Base-by-base conservation (phyloP, 2,797 vertebrate species). In the Crocodylus rhombifer region DNA sequence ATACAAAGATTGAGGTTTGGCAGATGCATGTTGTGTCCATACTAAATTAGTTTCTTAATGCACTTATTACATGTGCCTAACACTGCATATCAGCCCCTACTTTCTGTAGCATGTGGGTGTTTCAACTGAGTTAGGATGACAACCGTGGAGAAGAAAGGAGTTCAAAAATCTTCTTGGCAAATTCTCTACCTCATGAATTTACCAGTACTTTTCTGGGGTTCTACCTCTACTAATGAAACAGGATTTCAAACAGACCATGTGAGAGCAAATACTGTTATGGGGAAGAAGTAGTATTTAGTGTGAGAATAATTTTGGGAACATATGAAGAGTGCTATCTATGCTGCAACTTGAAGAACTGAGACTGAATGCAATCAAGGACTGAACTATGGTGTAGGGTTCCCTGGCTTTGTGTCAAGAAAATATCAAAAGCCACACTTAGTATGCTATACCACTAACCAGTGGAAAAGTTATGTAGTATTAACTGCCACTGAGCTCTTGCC, bases 331-430 rank as follows among this genome's bases (percentile, higher is more conserved):
- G 13, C 62, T 88, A 55, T 74, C 89, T 79, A 51, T 94, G 93
- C 75, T 61, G 71, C 94, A 93, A 92, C 62, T 56, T 0, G 0
- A 71, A 55, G 65, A 91, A 58, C 86, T 55, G 51, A 16, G 42
- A 14, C 25, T 56, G 42, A 55, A 51, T 28, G 25, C 61, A 74
- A 16, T 55, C 71, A 55, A 21, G 77, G 61, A 69, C 83, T 0
- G 0, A 63, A 84, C 15, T 11, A 69, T 87, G 93, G 80, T 89
- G 60, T 82, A 89, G 65, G 77, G 75, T 83, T 95, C 90, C 89
- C 93, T 96, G 95, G 96, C 94, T 81, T 84, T 65, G 77, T 71
- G 60, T 88, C 96, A 96, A 96, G 61, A 30, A 80, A 95, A 96
- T 5, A 76, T 92, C 92, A 84, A 94, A 56, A 95, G 58, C 83